A percentile compares a stretch with the other conserved stretches of the same genome.
phyloP scores from a whole-genome alignment of 2,888 invertebrate genomes.

The Leptopilina syphax region DNA sequence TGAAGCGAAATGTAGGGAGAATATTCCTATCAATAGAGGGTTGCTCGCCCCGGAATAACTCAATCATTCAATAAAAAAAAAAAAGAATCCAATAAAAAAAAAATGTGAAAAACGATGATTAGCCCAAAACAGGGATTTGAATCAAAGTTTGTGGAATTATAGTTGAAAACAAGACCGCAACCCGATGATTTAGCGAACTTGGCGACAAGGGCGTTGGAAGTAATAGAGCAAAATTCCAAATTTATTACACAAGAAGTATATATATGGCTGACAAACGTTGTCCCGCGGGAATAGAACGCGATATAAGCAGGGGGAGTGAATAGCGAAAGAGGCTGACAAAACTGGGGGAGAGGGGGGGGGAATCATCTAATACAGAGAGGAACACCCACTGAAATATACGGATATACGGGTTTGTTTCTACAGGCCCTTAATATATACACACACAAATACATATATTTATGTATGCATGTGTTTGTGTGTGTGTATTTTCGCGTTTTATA shows the following conservation, averaged over 20 bases:
- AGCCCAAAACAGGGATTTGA: slow-evolving; percentile 20
- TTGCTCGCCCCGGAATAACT: no score
- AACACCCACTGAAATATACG: slow-evolving; percentile 37
- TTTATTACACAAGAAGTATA: slow-evolving; percentile 38
- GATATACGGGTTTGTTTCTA: slow-evolving; percentile 16
- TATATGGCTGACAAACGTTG: slow-evolving; percentile 25
- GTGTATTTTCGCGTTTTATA: no score
- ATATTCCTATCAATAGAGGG: no score
- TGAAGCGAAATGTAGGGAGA: no score
- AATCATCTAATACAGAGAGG: slow-evolving; percentile 27
- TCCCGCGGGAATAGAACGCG: slow-evolving; percentile 6
- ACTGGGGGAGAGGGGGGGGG: background rate
- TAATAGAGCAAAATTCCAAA: slow-evolving; percentile 40
- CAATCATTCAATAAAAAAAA: background rate
- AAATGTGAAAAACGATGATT: background rate
- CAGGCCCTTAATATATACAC: slow-evolving; percentile 6
- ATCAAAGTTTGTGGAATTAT: slow-evolving; percentile 22
- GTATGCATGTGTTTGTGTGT: no score
- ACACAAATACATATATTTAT: no score
- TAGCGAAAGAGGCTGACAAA: background rate
- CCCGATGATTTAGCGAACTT: slow-evolving; percentile 16
- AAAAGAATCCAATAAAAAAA: background rate
- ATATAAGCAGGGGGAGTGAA: background rate
- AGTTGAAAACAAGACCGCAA: slow-evolving; percentile 36
- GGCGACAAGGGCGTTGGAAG: slow-evolving; percentile 30